A percentile compares a stretch with the other conserved stretches of the same genome.
Evolutionary conservation across 2,797 vertebrate species (phyloP).

Genomic region (Syngnathus rostellatus): DNA sequence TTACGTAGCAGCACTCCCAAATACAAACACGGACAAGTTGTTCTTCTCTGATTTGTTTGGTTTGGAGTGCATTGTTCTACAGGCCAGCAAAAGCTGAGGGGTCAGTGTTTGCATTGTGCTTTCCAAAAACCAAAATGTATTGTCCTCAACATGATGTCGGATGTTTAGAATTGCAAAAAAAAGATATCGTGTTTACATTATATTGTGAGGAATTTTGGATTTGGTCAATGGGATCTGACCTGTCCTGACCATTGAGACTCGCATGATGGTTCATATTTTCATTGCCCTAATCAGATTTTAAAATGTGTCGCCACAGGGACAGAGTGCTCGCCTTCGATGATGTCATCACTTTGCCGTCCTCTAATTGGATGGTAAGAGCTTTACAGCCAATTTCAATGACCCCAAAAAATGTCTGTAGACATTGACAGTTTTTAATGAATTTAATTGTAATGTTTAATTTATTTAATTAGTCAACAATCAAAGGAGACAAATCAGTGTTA

Average conservation of each 20-base stretch:
- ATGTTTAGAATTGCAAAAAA: background rate
- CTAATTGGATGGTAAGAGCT: no score
- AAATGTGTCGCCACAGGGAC: no score
- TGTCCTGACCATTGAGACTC: background rate
- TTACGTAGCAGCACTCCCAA: slow-evolving; percentile 14
- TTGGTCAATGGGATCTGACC: background rate
- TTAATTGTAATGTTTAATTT: no score
- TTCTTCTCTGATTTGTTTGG: background rate
- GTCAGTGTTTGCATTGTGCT: background rate
- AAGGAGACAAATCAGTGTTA: no score
- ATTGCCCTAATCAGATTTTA: no score
- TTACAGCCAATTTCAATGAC: no score
- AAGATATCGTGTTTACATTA: background rate
- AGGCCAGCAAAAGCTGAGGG: background rate
- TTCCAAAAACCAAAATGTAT: background rate
- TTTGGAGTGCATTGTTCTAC: background rate
- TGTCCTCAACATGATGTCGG: background rate
- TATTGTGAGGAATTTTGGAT: background rate
- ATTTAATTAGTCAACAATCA: no score
- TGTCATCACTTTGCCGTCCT: no score
- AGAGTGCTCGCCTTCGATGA: no score
- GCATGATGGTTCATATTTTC: no score
- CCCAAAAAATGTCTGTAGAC: no score
- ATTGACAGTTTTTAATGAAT: no score
- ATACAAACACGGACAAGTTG: slow-evolving; percentile 24